These are phyloP conservation scores for Sorex maritimensis DNA, from an alignment of 2,797 vertebrate species.

Conservation along the genomic window DNA sequence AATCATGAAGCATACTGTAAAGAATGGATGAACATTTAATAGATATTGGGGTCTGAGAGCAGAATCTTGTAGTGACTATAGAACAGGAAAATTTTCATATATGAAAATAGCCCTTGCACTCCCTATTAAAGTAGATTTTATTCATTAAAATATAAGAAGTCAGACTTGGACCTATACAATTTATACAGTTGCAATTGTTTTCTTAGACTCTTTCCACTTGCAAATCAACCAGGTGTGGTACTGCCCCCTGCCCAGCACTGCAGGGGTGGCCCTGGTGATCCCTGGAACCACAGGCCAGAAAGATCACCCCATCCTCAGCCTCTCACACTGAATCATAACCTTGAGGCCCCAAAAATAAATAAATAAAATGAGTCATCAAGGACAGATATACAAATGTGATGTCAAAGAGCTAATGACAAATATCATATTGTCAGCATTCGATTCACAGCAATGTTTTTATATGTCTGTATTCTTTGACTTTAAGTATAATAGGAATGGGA, in stretches of 20 bases:
- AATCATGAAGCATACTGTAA: not conserved
- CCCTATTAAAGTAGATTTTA: constrained; percentile 37
- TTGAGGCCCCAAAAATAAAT: no score
- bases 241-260: no score
- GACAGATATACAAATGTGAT: not conserved
- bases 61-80: constrained; percentile 39
- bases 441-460: constrained; percentile 7
- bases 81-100: not conserved
- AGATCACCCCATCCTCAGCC: no score
- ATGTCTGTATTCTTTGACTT: constrained; percentile 44
- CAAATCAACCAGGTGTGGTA: no score
- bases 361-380: no score
- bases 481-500: constrained; percentile 50
- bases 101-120: constrained; percentile 38
- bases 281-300: no score
- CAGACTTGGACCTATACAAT: not conserved
- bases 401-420: constrained; percentile 17
- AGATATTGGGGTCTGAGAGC: not conserved
- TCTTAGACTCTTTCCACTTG: no score
- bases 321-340: no score
- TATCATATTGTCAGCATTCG: not conserved
- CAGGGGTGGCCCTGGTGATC: no score
- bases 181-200: not conserved
- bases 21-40: constrained; percentile 34
- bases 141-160: constrained; percentile 33